A percentile compares a stretch with the other conserved stretches of the same genome.
Evolutionary conservation across 2,113 vertebrate species (phyloP).

Genomic region (Pyxicephalus adspersus): DNA sequence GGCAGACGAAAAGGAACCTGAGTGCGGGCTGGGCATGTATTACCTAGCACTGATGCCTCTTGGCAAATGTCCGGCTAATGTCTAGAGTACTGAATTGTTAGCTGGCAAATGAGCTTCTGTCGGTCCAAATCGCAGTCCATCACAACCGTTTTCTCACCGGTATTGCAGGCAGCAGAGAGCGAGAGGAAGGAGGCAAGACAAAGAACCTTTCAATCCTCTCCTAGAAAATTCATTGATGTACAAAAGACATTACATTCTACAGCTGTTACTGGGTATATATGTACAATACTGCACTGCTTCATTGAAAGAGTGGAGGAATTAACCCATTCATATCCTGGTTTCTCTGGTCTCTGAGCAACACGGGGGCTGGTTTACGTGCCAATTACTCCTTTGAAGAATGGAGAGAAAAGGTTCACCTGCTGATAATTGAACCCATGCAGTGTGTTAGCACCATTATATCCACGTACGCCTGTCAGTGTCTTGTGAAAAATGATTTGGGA

Average conservation of each 20-base stretch:
- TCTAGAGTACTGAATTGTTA: constrained; percentile 22
- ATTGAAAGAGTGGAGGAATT: constrained; percentile 19
- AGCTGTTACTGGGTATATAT: constrained; percentile 48
- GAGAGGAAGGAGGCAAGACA: constrained; percentile 34
- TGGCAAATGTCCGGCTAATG: constrained; percentile 16
- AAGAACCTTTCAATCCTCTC: constrained; percentile 32
- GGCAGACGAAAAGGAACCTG: background rate
- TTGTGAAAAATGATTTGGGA: constrained; percentile 40
- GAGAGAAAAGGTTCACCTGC: constrained; percentile 43
- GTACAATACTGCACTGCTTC: constrained; percentile 27
- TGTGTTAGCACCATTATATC: constrained; percentile 50
- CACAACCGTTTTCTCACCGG: constrained; percentile 27
- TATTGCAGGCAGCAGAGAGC: constrained; percentile 13
- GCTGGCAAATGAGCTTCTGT: constrained; percentile 9
- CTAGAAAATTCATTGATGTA: constrained; percentile 51
- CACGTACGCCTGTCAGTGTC: constrained; percentile 39
- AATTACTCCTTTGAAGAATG: constrained; percentile 50
- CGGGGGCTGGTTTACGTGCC: background rate
- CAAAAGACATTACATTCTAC: constrained; percentile 52
- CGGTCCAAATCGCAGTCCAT: background rate
- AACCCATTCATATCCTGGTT: constrained; percentile 19
- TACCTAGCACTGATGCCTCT: constrained; percentile 30
- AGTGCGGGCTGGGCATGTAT: constrained; percentile 24
- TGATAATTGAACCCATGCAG: constrained; percentile 54
- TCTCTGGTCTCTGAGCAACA: background rate